These are phyloP conservation scores for Caenorhabditis sp. DNA, from an alignment of 2,888 invertebrate genomes.

Conservation along the genomic window DNA sequence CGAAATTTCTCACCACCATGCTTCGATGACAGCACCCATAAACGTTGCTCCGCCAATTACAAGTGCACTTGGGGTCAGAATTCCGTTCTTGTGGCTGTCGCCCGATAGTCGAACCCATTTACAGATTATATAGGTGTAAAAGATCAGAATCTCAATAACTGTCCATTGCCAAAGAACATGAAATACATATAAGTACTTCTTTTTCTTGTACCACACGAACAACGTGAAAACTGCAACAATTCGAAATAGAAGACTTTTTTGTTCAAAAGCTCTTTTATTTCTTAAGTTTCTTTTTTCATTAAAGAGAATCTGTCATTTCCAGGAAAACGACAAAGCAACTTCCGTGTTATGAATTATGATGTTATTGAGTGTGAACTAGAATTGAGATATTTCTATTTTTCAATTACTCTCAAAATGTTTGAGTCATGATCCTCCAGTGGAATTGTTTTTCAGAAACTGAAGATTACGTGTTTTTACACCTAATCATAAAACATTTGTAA, in stretches of 20 bases:
- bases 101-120: slow-evolving; percentile 9
- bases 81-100: slow-evolving; percentile 4
- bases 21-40: slow-evolving; percentile 31
- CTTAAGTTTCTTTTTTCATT: too few species aligned
- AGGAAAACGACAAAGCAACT: too few species aligned
- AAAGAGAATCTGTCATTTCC: too few species aligned
- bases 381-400: too few species aligned
- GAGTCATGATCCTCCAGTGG: too few species aligned
- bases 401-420: too few species aligned
- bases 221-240: slow-evolving; percentile 30
- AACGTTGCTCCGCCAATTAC: slow-evolving; percentile 16
- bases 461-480: too few species aligned
- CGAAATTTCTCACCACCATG: slow-evolving; percentile 41
- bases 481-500: too few species aligned
- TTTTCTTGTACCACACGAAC: slow-evolving; percentile 30
- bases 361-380: too few species aligned
- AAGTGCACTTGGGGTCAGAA: slow-evolving; percentile 36
- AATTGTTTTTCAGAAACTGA: too few species aligned
- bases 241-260: background rate
- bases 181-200: slow-evolving; percentile 25
- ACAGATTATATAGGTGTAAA: slow-evolving; percentile 22
- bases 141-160: slow-evolving; percentile 33
- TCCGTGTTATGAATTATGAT: too few species aligned
- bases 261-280: background rate
- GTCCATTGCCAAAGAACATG: slow-evolving; percentile 52